Percentiles rank a stretch among this genome's conserved stretches.
These are phyloP conservation scores for Dromiciops gliroides DNA, from an alignment of 2,113 vertebrate genomes.

Conservation along the genomic window DNA sequence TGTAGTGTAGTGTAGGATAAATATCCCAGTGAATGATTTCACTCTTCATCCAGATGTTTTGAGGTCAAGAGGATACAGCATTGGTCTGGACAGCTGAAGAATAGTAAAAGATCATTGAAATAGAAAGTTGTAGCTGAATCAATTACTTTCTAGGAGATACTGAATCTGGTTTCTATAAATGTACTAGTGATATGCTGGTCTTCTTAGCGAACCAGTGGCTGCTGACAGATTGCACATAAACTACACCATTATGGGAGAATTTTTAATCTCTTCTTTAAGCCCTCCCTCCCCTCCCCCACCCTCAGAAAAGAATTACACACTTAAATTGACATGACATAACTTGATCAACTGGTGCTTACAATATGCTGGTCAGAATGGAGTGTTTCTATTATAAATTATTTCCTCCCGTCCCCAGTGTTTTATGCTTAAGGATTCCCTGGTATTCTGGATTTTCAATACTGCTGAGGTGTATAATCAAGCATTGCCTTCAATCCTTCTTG, in stretches of 20 bases:
- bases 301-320: conserved; percentile 32
- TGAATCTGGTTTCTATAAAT: conserved; percentile 68
- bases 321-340: conserved; percentile 7
- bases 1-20: background rate
- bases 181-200: conserved; percentile 44
- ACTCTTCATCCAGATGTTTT: conserved; percentile 14
- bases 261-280: background rate
- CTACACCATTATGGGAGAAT: conserved; percentile 20
- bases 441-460: background rate
- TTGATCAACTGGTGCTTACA: conserved; percentile 28
- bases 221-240: conserved; percentile 56
- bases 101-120: conserved; percentile 55
- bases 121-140: conserved; percentile 64
- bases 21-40: background rate
- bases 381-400: conserved; percentile 37
- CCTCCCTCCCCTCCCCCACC: background rate
- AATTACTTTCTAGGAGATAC: conserved; percentile 51
- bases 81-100: conserved; percentile 29
- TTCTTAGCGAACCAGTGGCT: conserved; percentile 56
- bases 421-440: background rate
- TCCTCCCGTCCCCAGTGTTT: background rate
- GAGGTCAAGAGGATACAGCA: conserved; percentile 9
- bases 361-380: conserved; percentile 13
- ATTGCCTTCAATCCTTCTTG: background rate
- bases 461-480: background rate